phyloP scores from a whole-genome alignment of 2,888 invertebrate genomes.

The Merodon equestris region DNA sequence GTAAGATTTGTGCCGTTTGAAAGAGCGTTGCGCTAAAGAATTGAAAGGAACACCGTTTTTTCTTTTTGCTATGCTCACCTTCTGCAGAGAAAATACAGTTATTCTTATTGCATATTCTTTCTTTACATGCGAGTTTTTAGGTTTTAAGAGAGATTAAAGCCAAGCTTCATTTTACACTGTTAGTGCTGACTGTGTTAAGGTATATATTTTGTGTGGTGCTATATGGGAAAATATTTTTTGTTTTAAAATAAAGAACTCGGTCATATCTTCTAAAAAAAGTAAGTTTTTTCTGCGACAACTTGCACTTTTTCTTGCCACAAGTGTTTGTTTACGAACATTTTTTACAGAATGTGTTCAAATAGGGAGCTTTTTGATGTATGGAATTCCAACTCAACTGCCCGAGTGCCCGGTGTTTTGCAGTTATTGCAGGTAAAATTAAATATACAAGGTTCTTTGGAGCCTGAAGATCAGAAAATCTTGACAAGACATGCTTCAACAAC shows the following conservation, averaged over 20 bases:
- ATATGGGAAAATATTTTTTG: background rate
- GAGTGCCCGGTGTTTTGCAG: slow-evolving; percentile 12
- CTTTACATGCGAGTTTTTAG: slow-evolving; percentile 8
- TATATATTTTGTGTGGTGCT: slow-evolving; percentile 11
- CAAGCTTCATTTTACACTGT: slow-evolving; percentile 12
- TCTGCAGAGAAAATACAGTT: too few relatives aligned
- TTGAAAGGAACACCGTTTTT: too few relatives aligned
- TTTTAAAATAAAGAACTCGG: background rate
- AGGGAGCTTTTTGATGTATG: slow-evolving; percentile 12
- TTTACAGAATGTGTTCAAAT: too few relatives aligned
- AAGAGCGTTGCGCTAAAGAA: too few relatives aligned
- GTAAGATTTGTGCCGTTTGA: too few relatives aligned
- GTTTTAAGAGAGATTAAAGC: slow-evolving; percentile 5
- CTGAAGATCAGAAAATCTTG: background rate
- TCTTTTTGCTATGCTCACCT: too few relatives aligned
- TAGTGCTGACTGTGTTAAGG: slow-evolving; percentile 12
- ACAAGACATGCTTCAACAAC: too few relatives aligned
- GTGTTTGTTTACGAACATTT: too few relatives aligned
- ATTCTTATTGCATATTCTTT: slow-evolving; percentile 4
- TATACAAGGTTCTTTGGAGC: background rate
- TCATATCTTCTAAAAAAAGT: slow-evolving; percentile 5
- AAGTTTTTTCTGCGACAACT: slow-evolving; percentile 12
- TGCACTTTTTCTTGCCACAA: slow-evolving; percentile 13
- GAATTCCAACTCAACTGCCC: slow-evolving; percentile 5
- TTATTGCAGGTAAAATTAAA: slow-evolving; percentile 14